phyloP scores from a whole-genome alignment of 2,797 vertebrate species.

The Hoplostethus atlanticus region DNA sequence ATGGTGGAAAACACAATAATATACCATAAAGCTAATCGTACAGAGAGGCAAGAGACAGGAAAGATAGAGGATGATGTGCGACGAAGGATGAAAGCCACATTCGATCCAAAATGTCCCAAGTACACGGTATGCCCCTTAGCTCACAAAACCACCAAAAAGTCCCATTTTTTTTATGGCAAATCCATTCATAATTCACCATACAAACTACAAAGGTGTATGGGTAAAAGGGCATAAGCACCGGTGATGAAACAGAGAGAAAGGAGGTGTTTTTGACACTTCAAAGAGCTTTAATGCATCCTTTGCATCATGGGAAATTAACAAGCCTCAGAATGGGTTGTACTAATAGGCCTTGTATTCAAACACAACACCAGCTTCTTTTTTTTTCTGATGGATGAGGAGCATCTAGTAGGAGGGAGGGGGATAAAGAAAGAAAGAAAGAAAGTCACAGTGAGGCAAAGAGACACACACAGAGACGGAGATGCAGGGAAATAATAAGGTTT shows the following conservation, averaged over 20 bases:
- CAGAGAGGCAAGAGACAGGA: neutral
- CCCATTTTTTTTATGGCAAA: constrained; percentile 53
- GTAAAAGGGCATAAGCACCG: constrained; percentile 40
- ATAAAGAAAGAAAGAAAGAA: neutral
- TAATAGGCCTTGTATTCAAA: constrained; percentile 50
- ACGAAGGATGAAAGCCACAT: no score
- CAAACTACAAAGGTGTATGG: constrained; percentile 71
- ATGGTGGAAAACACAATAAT: neutral
- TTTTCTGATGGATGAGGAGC: constrained; percentile 20
- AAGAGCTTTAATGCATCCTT: constrained; percentile 66
- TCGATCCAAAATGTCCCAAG: neutral
- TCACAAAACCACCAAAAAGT: constrained; percentile 29
- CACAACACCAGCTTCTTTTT: constrained; percentile 38
- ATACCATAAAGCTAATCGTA: constrained; percentile 44
- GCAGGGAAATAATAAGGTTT: no score
- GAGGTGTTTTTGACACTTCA: constrained; percentile 69
- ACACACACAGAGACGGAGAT: no score
- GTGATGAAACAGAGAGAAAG: constrained; percentile 48
- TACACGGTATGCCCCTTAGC: constrained; percentile 18
- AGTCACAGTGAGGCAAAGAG: neutral
- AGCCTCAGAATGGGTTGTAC: constrained; percentile 25
- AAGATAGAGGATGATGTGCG: neutral
- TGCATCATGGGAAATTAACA: constrained; percentile 48
- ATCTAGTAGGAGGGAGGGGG: neutral
- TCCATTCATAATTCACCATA: constrained; percentile 69